Evolutionary conservation across 2,888 invertebrate species (phyloP).

Genomic region (Archips crataeganus): DNA sequence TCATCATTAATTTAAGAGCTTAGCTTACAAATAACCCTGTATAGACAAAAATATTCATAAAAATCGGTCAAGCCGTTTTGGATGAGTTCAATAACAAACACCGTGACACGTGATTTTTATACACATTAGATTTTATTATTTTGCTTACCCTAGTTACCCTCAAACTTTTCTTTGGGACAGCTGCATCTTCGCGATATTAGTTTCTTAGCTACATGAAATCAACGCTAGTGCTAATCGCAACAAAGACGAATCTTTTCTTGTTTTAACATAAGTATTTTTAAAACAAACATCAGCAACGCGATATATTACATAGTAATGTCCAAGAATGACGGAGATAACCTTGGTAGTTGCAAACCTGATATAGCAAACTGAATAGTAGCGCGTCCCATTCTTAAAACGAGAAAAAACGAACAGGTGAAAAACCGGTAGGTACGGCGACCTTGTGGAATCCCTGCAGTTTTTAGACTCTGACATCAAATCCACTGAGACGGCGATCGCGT

Average conservation of each 20-base stretch:
- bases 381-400: slow-evolving; percentile 8
- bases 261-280: not conserved
- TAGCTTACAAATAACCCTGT: too few relatives aligned
- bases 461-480: slow-evolving; percentile 3
- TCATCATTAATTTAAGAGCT: too few relatives aligned
- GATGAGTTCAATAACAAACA: not conserved
- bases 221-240: not conserved
- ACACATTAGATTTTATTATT: not conserved
- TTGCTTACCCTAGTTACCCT: not conserved
- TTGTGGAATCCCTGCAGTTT: slow-evolving; percentile 32
- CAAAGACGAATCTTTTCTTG: not conserved
- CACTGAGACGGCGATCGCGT: not conserved
- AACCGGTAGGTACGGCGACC: slow-evolving; percentile 37
- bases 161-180: not conserved
- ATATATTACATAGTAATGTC: not conserved
- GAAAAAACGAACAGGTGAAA: slow-evolving; percentile 25
- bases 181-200: not conserved
- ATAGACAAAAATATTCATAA: too few relatives aligned
- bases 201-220: too few relatives aligned
- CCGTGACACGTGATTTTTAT: too few relatives aligned
- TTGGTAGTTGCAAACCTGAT: slow-evolving; percentile 9
- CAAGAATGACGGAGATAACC: not conserved
- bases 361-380: slow-evolving; percentile 7
- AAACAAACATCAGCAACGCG: not conserved
- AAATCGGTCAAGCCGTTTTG: too few relatives aligned